Evolutionary conservation across 2,797 vertebrate genomes (phyloP).

Genomic region (Toxotes lorentzi): DNA sequence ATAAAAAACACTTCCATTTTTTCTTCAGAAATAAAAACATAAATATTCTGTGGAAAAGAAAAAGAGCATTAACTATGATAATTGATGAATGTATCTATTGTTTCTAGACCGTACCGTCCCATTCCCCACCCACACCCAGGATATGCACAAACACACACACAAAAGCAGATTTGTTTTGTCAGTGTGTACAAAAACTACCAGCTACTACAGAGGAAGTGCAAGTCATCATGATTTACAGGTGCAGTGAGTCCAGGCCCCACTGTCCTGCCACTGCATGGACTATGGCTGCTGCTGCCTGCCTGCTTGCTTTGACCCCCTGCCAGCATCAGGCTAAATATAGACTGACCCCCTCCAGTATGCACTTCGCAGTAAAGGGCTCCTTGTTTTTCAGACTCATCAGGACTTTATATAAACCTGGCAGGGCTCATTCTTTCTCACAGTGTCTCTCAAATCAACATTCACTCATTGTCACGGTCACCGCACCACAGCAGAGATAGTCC

Average conservation of each 20-base stretch:
- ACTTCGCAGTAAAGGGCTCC: constrained; percentile 58
- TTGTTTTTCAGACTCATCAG: constrained; percentile 60
- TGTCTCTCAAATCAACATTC: background rate
- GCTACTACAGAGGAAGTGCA: constrained; percentile 75
- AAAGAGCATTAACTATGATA: background rate
- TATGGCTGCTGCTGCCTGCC: constrained; percentile 55
- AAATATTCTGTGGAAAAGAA: background rate
- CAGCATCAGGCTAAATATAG: constrained; percentile 83
- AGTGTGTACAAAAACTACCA: constrained; percentile 57
- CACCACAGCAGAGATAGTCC: background rate
- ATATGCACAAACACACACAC: background rate
- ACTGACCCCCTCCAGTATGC: constrained; percentile 53
- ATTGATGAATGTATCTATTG: background rate
- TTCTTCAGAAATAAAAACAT: background rate
- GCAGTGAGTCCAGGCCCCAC: constrained; percentile 53
- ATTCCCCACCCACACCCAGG: background rate
- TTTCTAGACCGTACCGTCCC: background rate
- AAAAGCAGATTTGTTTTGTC: constrained; percentile 24
- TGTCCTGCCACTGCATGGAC: constrained; percentile 65
- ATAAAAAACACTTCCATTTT: background rate
- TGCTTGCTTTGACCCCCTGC: constrained; percentile 73
- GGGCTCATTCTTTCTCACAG: constrained; percentile 16
- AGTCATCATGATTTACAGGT: constrained; percentile 85
- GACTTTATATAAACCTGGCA: constrained; percentile 50
- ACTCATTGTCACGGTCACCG: background rate